Percentiles rank a stretch among this genome's conserved stretches.
Evolutionary conservation across 2,113 vertebrate species (phyloP).

Genomic region (Diadophis punctatus): DNA sequence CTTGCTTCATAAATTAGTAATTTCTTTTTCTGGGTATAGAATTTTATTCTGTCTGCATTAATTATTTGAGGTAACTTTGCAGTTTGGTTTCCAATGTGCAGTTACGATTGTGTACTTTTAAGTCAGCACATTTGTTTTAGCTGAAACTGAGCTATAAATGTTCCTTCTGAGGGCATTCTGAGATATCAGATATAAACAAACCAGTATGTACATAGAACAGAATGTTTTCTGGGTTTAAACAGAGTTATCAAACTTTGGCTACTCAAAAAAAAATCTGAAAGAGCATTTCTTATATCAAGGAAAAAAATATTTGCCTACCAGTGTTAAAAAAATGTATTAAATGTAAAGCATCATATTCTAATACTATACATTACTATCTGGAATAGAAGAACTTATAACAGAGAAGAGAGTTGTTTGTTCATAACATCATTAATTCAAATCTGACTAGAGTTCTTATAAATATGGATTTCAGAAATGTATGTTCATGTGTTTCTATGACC

Average conservation of each 20-base stretch:
- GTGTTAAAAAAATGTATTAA: background rate
- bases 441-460: background rate
- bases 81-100: background rate
- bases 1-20: background rate
- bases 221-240: background rate
- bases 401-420: background rate
- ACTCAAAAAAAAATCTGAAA: background rate
- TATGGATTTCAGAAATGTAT: background rate
- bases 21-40: background rate
- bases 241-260: background rate
- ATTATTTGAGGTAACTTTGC: conserved; percentile 17
- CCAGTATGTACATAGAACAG: background rate
- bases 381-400: background rate
- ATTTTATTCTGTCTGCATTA: background rate
- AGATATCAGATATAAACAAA: background rate
- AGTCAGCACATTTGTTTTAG: conserved; percentile 11
- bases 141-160: conserved; percentile 31
- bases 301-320: background rate
- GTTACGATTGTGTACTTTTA: conserved; percentile 6
- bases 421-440: background rate
- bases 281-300: background rate
- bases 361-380: background rate
- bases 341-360: background rate
- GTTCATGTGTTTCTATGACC: background rate
- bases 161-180: background rate